Evolutionary conservation across 2,113 vertebrate species (phyloP).

Genomic region (Ciconia maguari): DNA sequence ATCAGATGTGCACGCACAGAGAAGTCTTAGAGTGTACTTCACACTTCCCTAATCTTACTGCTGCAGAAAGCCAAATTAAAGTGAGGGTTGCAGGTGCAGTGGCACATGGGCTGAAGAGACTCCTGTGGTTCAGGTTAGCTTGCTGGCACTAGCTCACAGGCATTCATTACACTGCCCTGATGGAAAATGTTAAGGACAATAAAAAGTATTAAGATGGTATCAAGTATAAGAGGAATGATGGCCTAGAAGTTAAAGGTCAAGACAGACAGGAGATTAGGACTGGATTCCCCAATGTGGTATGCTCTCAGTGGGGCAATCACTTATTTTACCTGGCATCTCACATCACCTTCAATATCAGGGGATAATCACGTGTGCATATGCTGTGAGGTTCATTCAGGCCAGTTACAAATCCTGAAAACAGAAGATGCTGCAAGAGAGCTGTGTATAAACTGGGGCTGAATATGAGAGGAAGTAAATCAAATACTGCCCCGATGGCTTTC

Average conservation of each 20-base stretch:
- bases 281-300: background rate
- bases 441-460: background rate
- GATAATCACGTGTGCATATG: background rate
- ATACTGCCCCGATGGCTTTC: background rate
- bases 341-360: background rate
- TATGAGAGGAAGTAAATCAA: background rate
- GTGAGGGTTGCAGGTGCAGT: background rate
- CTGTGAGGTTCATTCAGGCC: background rate
- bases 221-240: background rate
- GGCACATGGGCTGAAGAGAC: background rate
- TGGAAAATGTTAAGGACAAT: background rate
- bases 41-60: background rate
- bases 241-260: background rate
- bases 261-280: background rate
- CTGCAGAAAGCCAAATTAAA: background rate
- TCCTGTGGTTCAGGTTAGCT: background rate
- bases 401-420: background rate
- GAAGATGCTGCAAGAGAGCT: background rate
- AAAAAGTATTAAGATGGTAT: background rate
- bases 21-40: rapidly evolving
- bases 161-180: background rate
- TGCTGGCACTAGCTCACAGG: background rate
- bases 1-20: background rate
- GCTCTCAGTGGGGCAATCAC: background rate
- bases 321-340: background rate